These are phyloP conservation scores for Ctenicera cuprea DNA, from an alignment of 2,888 invertebrate genomes.

Conservation along the genomic window DNA sequence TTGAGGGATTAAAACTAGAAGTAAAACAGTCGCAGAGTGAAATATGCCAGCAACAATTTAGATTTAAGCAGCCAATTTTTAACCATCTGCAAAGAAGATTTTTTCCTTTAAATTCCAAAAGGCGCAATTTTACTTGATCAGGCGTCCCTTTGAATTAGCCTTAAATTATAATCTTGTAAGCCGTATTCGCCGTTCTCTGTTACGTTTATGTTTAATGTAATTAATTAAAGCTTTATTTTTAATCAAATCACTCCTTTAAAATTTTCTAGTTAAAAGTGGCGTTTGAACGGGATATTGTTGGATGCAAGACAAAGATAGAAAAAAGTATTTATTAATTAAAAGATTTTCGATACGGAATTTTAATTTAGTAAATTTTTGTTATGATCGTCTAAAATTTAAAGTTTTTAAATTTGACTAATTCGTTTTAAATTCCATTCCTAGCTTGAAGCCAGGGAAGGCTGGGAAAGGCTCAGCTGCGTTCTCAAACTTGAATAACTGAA, in stretches of 20 bases:
- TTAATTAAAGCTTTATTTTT: slow-evolving; percentile 29
- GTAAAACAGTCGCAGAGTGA: not conserved
- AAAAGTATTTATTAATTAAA: no score
- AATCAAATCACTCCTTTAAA: slow-evolving; percentile 19
- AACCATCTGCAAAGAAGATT: not conserved
- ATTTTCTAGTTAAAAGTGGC: not conserved
- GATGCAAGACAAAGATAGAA: not conserved
- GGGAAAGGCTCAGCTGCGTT: no score
- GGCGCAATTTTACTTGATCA: not conserved
- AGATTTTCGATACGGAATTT: no score
- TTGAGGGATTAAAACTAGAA: not conserved
- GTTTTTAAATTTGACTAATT: not conserved
- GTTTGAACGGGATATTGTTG: not conserved
- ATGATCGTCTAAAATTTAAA: no score
- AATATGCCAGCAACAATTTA: no score
- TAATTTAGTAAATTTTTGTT: no score
- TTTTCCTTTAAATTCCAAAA: not conserved
- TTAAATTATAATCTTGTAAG: slow-evolving; percentile 22
- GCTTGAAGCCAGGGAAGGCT: no score
- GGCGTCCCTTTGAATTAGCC: not conserved
- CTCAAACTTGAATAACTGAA: no score
- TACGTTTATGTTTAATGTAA: slow-evolving; percentile 14
- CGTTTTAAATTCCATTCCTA: not conserved
- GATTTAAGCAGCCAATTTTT: no score
- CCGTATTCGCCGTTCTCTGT: slow-evolving; percentile 9